Base-by-base conservation (phyloP, 30 jellyfish, hydroid and myxozoan genomes). In the Catostylus mosaicus region DNA sequence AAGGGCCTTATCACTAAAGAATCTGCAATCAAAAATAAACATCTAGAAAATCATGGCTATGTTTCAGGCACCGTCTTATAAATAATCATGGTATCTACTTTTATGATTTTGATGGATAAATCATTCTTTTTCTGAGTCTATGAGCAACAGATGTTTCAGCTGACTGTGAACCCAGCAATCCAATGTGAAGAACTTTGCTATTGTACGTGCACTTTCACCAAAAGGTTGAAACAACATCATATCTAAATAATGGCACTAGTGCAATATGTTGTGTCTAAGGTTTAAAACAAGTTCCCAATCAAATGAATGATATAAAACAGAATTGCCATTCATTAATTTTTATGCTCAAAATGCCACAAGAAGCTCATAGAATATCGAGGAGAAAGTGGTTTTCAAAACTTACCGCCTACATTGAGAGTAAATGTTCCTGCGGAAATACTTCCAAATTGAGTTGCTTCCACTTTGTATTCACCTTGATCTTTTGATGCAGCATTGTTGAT, bases 381-480 rank as follows among this genome's bases (percentile, higher is more conserved):
- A 5, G 14, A 7, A 59, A 59, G 36, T 24, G 2, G 56, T 16
- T 35, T 23, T 7, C n/a, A 20, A 30, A 47, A 67, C 79, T 40
- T 40, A 82, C 82, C 59, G 27, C 82, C 90, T 3, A 50, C 90
- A 26, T 38, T 54, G 8, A 77, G 40, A 3, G 26, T 77, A 52
- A 77, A 77, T 23, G 9, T 24, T 23, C 52, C 78, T 18, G 27
- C 23, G 26, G 0, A 33, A 3, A 18, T 18, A 23, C 48, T 0
- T n/a, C 88, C 88, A 31, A 37, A 48, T 1, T 30, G 59, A n/a
- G 47, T 71, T 20, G 88, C 5, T 11, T 30, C 35, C 1, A 65
- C 89, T 19, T 19, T 52, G 64, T 79, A 79, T 7, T 63, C 80
- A 2, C 89, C 81, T 27, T 30, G 82, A 65, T 79, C 82, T 23